Base-by-base conservation (phyloP, 92 coral and sea anemone genomes). In the Palythoa grandis region DNA sequence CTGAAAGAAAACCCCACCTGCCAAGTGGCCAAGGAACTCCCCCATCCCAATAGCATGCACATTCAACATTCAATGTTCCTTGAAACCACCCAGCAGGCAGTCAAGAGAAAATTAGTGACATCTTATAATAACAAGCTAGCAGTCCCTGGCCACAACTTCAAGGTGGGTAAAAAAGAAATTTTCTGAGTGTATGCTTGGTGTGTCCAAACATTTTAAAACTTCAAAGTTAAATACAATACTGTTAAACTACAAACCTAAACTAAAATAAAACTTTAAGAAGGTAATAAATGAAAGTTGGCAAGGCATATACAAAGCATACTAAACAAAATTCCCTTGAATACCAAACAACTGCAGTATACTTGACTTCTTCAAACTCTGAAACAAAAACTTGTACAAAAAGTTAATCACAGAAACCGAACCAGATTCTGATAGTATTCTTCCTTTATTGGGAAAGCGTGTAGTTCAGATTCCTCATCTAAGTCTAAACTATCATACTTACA, bases 51-150 rank as follows among this genome's bases (percentile, higher is more conserved):
- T 7, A 79, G 56, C 84, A 79, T 60, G 72, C 84, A 63, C 72
- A 79, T 79, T 40, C 53, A 79, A 79, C 84, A 79, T 79, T 79
- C 84, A n/a, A 15, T 79, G 84, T 79, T 79, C 22, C 84, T 47
- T 60, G 37, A 11, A 79, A 24, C 84, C 84, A 63, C 73, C 84
- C 73, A 79, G 84, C 73, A 79, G 84, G 84, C 22, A 13, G 84
- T 63, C 72, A 61, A 23, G 24, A 61, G 23, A 61, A 47, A 79
- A 61, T 20, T 79, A 79, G 60, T 79, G 72, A 40, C 24, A 79
- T 79, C 84, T 40, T 15, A 39, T 79, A 79, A 2, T 20, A 11
- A 61, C n/a, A 61, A 11, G 17, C 13, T 38, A 5, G 84, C 39
- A 79, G 84, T 79, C 57, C 84, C 57, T 39, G 72, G 73, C 84